phyloP scores from a whole-genome alignment of 1,140 invertebrate genomes.

The Drosophila kohkoa region DNA sequence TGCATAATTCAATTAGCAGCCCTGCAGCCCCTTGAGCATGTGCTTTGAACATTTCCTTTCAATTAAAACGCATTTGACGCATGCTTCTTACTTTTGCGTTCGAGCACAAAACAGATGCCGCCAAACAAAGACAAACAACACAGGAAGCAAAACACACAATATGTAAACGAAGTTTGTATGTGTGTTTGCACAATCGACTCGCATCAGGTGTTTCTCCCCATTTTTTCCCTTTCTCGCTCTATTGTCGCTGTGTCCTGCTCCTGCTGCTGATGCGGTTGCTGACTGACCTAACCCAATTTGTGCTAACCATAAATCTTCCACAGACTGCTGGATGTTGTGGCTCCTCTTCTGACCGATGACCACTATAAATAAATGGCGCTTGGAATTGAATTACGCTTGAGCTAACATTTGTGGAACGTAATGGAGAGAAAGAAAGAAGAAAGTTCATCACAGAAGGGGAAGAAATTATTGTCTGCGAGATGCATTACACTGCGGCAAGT shows the following conservation, averaged over 20 bases:
- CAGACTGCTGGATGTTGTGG: constrained; percentile 13
- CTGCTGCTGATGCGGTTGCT: neutral
- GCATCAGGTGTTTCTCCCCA: constrained; percentile 38
- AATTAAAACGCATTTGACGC: constrained; percentile 80
- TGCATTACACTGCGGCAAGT: constrained; percentile 75
- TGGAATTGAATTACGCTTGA: constrained; percentile 80
- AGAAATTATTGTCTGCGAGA: constrained; percentile 62
- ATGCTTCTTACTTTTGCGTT: constrained; percentile 26
- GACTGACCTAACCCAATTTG: constrained; percentile 54
- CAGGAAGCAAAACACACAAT: constrained; percentile 16
- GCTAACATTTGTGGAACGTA: constrained; percentile 38
- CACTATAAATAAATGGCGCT: constrained; percentile 78
- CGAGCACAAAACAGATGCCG: constrained; percentile 68
- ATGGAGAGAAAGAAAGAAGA: constrained; percentile 21
- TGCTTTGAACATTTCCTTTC: constrained; percentile 78
- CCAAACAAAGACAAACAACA: constrained; percentile 53
- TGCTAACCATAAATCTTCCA: constrained; percentile 41
- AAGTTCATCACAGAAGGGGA: constrained; percentile 8
- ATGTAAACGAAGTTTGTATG: neutral
- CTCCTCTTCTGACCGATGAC: constrained; percentile 42
- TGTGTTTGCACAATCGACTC: constrained; percentile 16
- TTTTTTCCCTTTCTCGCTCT: neutral
- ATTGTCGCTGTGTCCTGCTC: constrained; percentile 4
- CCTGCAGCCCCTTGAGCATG: constrained; percentile 44
- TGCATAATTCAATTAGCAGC: constrained; percentile 74